These are phyloP conservation scores for Cosmorhoe ocellata DNA, from an alignment of 2,888 invertebrate genomes.

Conservation along the genomic window DNA sequence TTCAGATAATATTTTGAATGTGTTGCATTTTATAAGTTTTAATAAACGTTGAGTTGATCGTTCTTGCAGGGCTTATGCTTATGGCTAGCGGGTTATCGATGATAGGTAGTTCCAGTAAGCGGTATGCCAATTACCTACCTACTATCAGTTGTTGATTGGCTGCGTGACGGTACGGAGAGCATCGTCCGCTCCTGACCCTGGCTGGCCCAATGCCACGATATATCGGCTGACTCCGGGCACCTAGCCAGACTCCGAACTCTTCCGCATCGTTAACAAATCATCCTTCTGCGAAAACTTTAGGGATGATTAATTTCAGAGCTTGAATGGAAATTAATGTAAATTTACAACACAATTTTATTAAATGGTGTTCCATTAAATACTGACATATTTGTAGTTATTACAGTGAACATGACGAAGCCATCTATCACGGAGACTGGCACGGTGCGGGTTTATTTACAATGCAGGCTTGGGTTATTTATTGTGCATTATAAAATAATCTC, in stretches of 20 bases:
- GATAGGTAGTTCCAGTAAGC: conserved; percentile 22
- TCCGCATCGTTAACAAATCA: conserved; percentile 73
- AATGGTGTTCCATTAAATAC: not conserved
- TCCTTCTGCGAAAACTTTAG: conserved; percentile 54
- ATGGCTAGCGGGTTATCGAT: conserved; percentile 1
- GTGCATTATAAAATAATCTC: conserved; percentile 19
- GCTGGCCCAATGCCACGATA: conserved; percentile 79
- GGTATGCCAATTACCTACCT: conserved; percentile 30
- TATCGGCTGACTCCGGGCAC: conserved; percentile 61
- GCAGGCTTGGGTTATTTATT: conserved; percentile 17
- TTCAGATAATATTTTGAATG: conserved; percentile 48
- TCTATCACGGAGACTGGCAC: conserved; percentile 26
- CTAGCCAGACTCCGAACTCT: conserved; percentile 66
- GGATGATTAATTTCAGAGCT: conserved; percentile 35
- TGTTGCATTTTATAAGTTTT: conserved; percentile 40
- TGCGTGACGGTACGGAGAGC: conserved; percentile 61
- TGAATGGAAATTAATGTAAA: conserved; percentile 13
- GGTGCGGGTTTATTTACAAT: conserved; percentile 30
- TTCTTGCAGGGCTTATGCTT: not conserved
- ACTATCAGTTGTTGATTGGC: conserved; percentile 41
- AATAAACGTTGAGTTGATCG: conserved; percentile 22
- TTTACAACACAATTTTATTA: not conserved
- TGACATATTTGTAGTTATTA: conserved; percentile 20
- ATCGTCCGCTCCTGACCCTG: conserved; percentile 81
- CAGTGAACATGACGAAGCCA: conserved; percentile 26